phyloP scores from a whole-genome alignment of 2,888 invertebrate genomes.

The Timema podura region DNA sequence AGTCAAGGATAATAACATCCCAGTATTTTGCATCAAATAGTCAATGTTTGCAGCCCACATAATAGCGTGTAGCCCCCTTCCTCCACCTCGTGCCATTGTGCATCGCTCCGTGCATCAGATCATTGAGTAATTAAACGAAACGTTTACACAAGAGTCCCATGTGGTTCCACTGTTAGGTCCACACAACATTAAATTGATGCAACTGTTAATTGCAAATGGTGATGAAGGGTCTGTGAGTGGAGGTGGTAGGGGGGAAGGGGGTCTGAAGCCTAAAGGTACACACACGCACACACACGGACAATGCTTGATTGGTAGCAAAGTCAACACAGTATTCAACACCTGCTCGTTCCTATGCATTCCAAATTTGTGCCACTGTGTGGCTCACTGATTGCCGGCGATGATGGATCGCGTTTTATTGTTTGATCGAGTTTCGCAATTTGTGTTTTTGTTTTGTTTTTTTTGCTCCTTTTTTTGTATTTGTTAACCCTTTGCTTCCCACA shows the following conservation, averaged over 20 bases:
- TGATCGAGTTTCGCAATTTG: constrained; percentile 26
- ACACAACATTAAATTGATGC: constrained; percentile 28
- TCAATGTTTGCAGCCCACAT: too few relatives aligned
- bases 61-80: too few relatives aligned
- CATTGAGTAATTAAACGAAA: constrained; percentile 16
- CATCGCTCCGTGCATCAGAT: constrained; percentile 12
- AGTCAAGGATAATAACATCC: too few relatives aligned
- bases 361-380: constrained; percentile 26
- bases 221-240: neutral
- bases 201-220: constrained; percentile 30
- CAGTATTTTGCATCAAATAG: too few relatives aligned
- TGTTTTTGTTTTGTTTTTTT: neutral
- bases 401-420: constrained; percentile 29
- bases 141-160: constrained; percentile 17
- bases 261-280: constrained; percentile 25
- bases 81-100: neutral
- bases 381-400: constrained; percentile 28
- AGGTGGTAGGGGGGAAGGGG: neutral
- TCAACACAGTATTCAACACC: constrained; percentile 31
- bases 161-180: constrained; percentile 15
- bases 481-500: too few relatives aligned
- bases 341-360: constrained; percentile 28
- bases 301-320: constrained; percentile 26
- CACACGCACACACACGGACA: constrained; percentile 20
- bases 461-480: too few relatives aligned